Evolutionary conservation across 2,113 vertebrate genomes (phyloP), one percentile per base, ranked within the genome.

Genomic region (Pycnonotus jocosus): DNA sequence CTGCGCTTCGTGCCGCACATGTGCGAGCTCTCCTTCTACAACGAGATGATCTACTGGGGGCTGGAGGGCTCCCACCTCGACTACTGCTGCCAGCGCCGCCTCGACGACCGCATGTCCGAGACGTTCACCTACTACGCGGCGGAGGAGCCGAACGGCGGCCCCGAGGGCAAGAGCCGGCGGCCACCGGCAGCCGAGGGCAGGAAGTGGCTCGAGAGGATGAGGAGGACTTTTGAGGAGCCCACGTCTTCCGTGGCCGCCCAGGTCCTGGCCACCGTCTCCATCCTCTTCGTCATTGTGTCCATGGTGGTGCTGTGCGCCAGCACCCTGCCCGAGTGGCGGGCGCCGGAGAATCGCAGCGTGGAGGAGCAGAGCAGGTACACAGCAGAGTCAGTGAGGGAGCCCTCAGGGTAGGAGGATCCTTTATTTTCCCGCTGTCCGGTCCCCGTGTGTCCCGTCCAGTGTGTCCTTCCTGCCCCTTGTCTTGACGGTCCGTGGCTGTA

Each of bases 1-100:
- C 98, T 99, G 94, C 98, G 99, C 91, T 99, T 99, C 91, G 98
- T 99, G 66, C 99, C 99, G 90, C 98, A 98, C 91, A 99, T 99
- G 98, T 99, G 99, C 94, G 99, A 99, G 97, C 98, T 99, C 65
- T 99, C 99, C 70, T 99, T 99, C 98, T 99, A 99, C 98, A 98
- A 99, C 31, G 99, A 99, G 98, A 99, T 99, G 99, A 98, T 99
- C 92, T 99, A 99, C 96, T 99, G 99, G 99, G 99, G 99, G 12
- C 97, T 99, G 97, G 99, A 99, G 97, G 98, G 99, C 95, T 98
- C 98, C 50, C 99, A 99, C 96, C 97, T 99, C 96, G 99, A 99
- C 97, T 98, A 98, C 92, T 99, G 99, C 97, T 99, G 99, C 97
- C 99, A 99, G 97, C 98, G 98, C 61, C 98, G 99, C 81, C 98